phyloP scores from a whole-genome alignment of 2,113 vertebrate species.

The Amblyornis subalaris region DNA sequence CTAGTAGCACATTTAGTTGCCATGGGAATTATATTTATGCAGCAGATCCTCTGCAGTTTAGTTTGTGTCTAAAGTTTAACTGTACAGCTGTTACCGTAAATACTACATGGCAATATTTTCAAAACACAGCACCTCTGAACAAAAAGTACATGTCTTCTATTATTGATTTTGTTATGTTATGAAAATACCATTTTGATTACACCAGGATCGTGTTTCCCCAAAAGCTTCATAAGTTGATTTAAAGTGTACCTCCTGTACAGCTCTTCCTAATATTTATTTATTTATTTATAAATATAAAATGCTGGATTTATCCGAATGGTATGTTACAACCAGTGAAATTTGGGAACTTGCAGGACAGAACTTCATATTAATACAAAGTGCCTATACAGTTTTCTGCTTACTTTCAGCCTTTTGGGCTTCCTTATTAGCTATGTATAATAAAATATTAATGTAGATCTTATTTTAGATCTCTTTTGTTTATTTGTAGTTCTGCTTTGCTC shows the following conservation, averaged over 20 bases:
- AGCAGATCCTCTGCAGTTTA: slow-evolving; percentile 79
- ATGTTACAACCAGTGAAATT: neutral
- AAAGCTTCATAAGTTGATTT: slow-evolving; percentile 40
- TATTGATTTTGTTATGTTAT: slow-evolving; percentile 66
- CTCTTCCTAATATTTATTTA: slow-evolving; percentile 20
- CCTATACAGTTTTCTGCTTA: neutral
- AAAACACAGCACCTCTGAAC: slow-evolving; percentile 72
- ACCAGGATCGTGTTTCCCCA: slow-evolving; percentile 1
- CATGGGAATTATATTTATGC: slow-evolving; percentile 90
- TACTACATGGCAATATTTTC: slow-evolving; percentile 78
- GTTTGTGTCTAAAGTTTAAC: slow-evolving; percentile 83
- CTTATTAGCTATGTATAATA: neutral
- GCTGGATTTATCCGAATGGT: neutral
- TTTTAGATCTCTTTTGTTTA: neutral
- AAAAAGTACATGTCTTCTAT: slow-evolving; percentile 67
- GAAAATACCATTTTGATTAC: slow-evolving; percentile 59
- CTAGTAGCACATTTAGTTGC: slow-evolving; percentile 86
- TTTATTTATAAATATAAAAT: neutral
- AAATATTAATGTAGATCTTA: neutral
- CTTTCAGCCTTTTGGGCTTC: neutral
- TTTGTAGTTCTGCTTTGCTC: slow-evolving; percentile 10
- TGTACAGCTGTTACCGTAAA: slow-evolving; percentile 79
- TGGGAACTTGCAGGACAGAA: neutral
- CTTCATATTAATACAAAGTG: neutral
- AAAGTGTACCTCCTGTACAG: neutral